phyloP scores from a whole-genome alignment of 2,113 vertebrate species.

The Gasterosteus nipponicus region DNA sequence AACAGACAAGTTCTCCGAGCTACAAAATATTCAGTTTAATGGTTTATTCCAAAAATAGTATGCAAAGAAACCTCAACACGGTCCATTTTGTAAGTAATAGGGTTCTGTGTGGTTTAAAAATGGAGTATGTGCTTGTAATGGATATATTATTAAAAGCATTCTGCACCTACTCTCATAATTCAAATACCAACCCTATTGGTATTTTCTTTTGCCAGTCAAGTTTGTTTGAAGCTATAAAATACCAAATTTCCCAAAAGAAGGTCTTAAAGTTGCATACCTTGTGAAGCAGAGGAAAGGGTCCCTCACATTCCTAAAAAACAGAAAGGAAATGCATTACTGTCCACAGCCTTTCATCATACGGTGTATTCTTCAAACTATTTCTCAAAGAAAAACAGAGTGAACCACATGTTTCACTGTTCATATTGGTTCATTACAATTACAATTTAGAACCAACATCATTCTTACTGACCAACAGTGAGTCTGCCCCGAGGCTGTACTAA shows the following conservation, averaged over 20 bases:
- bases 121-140: constrained; percentile 30
- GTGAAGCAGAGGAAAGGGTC: constrained; percentile 53
- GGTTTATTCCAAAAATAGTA: constrained; percentile 15
- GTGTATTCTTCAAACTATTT: constrained; percentile 49
- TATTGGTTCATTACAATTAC: constrained; percentile 55
- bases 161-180: constrained; percentile 35
- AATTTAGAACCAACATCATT: constrained; percentile 56
- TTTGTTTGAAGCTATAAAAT: constrained; percentile 27
- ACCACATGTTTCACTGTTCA: constrained; percentile 47
- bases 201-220: constrained; percentile 19
- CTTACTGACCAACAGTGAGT: constrained; percentile 68
- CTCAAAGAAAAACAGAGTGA: constrained; percentile 47
- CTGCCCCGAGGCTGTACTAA: constrained; percentile 59
- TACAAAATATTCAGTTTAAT: neutral
- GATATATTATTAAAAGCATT: constrained; percentile 47
- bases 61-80: neutral
- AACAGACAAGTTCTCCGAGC: neutral
- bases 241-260: constrained; percentile 36
- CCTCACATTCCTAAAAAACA: constrained; percentile 77
- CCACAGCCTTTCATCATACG: constrained; percentile 36
- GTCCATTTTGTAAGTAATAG: neutral
- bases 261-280: constrained; percentile 20
- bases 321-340: constrained; percentile 61
- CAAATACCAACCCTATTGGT: constrained; percentile 19
- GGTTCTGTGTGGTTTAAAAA: constrained; percentile 1